Conservation (phyloP, 2,888 invertebrate species). For the Tipula confusa region DNA sequence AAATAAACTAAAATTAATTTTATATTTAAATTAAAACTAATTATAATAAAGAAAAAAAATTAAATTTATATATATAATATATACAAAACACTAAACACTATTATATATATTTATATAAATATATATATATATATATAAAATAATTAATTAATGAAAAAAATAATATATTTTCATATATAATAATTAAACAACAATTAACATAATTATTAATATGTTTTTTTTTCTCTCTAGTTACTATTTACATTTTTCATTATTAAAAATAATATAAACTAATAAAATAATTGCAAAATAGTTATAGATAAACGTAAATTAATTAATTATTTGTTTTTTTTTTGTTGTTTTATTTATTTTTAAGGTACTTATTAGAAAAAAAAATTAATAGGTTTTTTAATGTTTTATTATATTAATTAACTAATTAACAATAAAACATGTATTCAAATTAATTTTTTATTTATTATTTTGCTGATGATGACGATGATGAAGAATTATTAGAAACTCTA, state of each 20-base stretch:
- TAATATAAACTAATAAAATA: background rate
- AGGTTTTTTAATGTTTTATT: background rate
- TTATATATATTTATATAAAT: too few species aligned
- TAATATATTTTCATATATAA: conserved; percentile 12
- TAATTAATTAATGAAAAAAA: background rate
- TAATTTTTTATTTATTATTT: background rate
- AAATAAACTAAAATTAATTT: background rate
- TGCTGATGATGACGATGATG: background rate
- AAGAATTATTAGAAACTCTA: background rate
- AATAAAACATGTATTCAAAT: background rate
- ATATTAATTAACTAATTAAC: background rate
- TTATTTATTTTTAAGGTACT: conserved; percentile 10
- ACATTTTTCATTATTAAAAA: background rate
- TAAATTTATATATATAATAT: conserved; percentile 8
- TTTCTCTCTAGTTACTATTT: background rate
- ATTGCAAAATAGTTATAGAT: conserved; percentile 3
- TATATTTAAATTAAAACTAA: background rate
- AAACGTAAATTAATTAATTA: background rate
- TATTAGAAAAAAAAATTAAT: background rate
- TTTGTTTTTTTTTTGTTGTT: background rate
- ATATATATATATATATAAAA: background rate
- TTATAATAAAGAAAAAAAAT: background rate
- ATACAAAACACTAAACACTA: background rate
- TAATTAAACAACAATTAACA: conserved; percentile 25
- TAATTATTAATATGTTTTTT: conserved; percentile 25